A percentile compares a stretch with the other conserved stretches of the same genome.
phyloP scores from a whole-genome alignment of 2,113 vertebrate genomes.

The Carassius gibelio region DNA sequence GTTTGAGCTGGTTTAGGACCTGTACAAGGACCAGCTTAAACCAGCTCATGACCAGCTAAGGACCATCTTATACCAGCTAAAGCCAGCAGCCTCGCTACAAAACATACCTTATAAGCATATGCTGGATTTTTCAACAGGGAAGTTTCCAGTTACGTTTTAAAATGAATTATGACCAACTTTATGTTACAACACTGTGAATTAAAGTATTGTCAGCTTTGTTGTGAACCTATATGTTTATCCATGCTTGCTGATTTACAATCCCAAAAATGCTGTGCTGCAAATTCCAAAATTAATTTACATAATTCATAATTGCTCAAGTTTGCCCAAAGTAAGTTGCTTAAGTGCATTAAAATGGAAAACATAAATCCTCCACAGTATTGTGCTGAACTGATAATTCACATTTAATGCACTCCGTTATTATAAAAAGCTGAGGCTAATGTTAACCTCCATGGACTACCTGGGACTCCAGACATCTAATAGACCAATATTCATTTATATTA shows the following conservation, averaged over 20 bases:
- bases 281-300: neutral
- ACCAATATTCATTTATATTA: neutral
- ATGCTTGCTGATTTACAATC: neutral
- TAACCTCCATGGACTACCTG: neutral
- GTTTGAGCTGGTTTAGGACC: no score
- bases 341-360: neutral
- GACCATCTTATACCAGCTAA: no score
- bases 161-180: neutral
- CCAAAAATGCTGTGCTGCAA: neutral
- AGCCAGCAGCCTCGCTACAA: no score
- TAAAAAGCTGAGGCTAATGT: neutral
- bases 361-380: neutral
- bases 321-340: neutral
- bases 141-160: neutral
- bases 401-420: neutral
- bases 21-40: no score
- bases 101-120: no score
- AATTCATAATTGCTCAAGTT: neutral
- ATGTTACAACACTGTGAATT: neutral
- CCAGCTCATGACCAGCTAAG: no score
- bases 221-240: neutral
- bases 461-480: neutral
- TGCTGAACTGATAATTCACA: neutral
- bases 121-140: no score
- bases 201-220: conserved; percentile 14